Evolutionary conservation across 2,888 invertebrate species (phyloP).

Genomic region (Peribatodes rhomboidaria): DNA sequence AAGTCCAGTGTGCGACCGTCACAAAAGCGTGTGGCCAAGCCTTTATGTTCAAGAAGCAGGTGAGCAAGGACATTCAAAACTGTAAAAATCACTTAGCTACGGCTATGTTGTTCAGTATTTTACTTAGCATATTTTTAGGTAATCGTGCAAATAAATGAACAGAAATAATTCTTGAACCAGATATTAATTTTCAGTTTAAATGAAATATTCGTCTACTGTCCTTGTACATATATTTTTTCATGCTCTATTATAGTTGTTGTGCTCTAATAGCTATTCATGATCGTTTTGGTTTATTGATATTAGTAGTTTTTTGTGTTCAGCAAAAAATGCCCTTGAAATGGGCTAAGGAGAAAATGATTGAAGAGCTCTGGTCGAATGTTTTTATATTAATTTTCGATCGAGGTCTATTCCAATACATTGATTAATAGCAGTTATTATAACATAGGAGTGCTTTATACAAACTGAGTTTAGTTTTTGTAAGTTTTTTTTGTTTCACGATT

Average conservation of each 20-base stretch:
- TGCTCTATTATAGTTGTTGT: neutral
- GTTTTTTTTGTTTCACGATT: constrained; percentile 5
- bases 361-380: neutral
- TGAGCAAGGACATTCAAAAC: neutral
- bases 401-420: neutral
- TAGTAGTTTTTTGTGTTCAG: constrained; percentile 1
- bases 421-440: constrained; percentile 2
- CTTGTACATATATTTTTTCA: no score
- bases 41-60: neutral
- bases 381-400: constrained; percentile 9
- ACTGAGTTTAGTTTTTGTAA: constrained; percentile 10
- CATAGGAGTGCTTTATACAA: constrained; percentile 3
- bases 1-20: neutral
- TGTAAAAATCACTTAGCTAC: neutral
- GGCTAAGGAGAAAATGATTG: constrained; percentile 12
- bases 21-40: neutral
- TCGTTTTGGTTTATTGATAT: neutral
- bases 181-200: no score
- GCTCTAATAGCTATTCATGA: neutral
- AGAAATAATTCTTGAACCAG: neutral
- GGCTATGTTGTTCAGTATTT: no score
- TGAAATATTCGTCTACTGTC: no score
- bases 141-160: neutral
- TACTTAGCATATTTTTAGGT: no score
- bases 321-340: constrained; percentile 18